Evolutionary conservation across 2,113 vertebrate species (phyloP), one percentile per base, ranked within the genome.

Genomic region (Rhea pennata): DNA sequence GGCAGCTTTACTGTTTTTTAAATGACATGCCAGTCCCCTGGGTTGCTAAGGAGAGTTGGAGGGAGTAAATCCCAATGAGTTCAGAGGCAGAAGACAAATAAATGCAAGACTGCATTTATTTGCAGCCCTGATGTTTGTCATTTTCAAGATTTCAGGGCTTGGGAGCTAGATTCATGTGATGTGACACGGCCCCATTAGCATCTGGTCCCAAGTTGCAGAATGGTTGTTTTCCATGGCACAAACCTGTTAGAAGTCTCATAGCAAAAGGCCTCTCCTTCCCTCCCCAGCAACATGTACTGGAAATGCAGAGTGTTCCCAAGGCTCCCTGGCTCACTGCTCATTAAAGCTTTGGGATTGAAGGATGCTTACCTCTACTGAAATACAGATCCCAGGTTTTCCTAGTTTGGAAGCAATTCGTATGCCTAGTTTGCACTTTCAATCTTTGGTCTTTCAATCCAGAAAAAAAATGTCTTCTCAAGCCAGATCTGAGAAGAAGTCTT

Each of bases 141-240:
- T 2, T 75, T 72, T 84, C 51, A 75, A 21, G 33, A 27, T 36
- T n/a, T 84, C 12, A 15, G 36, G 12, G 31, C 56, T 58, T 50
- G 33, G 62, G 71, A 66, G 24, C 53, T 83, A 59, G 27, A n/a
- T 19, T 40, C 4, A 12, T 62, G 22, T 56, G 56, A 12, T 62
- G 22, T 56, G 56, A 46, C 46, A 19, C 40, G 15, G 6, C 10
- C 14, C 10, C 13, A 42, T 11, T 10, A 82, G 53, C 8, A 36
- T 10, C 56, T 46, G 27, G 31, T 9, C 21, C 40, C 36, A 40
- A n/a, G 24, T 46, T 7, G 5, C 21, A 75, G 13, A n/a, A 39
- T 15, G 5, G 5, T 40, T 58, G 14, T 27, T 84, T 73, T 69
- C 58, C 31, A 14, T 29, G 13, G 56, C 76, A 70, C 0, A 0